phyloP scores from a whole-genome alignment of 2,113 vertebrate genomes.

The Chamaea fasciata region DNA sequence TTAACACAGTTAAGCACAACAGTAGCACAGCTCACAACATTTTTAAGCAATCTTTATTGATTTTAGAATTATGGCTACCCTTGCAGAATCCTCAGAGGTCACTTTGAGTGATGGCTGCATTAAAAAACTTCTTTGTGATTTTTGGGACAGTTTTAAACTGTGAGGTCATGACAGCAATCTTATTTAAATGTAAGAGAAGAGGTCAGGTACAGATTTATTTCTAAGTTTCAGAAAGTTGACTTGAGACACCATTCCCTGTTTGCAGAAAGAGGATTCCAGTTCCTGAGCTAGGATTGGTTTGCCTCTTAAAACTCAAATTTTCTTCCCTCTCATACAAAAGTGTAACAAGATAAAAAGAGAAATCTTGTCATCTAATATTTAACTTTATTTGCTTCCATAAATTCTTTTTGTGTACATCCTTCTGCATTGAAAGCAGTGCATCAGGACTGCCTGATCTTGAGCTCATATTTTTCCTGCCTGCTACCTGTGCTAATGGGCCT shows the following conservation, averaged over 20 bases:
- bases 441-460: not conserved
- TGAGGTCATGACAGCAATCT: not conserved
- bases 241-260: not conserved
- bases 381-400: not conserved
- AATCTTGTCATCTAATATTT: not conserved
- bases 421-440: not conserved
- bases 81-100: not conserved
- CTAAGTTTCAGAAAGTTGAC: not conserved
- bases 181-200: not conserved
- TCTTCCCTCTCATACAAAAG: not conserved
- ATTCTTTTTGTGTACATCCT: not conserved
- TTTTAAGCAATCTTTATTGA: constrained; percentile 19
- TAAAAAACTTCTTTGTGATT: not conserved
- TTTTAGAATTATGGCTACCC: constrained; percentile 7
- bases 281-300: not conserved
- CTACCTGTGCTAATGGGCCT: not conserved
- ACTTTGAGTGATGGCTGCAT: not conserved
- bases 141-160: not conserved
- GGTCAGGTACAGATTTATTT: not conserved
- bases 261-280: not conserved
- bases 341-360: not conserved
- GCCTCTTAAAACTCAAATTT: not conserved
- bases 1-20: not conserved
- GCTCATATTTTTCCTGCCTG: not conserved
- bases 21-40: constrained; percentile 1